phyloP scores from a whole-genome alignment of 2,113 vertebrate species.

The Muntiacus muntjak region DNA sequence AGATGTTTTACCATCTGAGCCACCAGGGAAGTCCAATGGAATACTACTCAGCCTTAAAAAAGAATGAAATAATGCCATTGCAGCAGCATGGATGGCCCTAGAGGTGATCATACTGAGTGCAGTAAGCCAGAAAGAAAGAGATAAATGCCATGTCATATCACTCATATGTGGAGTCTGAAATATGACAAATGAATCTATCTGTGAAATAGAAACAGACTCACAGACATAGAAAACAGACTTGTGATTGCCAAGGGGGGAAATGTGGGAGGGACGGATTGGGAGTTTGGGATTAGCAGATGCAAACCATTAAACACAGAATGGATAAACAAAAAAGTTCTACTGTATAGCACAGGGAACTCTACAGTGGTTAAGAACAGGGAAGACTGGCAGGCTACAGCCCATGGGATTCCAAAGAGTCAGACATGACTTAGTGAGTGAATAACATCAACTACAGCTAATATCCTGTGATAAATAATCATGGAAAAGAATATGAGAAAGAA shows the following conservation, averaged over 20 bases:
- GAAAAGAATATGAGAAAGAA: background rate
- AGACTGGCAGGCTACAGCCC: background rate
- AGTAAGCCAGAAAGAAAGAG: background rate
- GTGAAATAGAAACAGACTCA: background rate
- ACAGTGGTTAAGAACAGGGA: background rate
- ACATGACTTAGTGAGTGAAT: background rate
- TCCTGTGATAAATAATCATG: background rate
- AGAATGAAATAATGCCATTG: background rate
- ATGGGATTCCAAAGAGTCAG: background rate
- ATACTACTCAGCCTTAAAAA: background rate
- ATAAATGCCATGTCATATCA: background rate
- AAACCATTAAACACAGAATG: background rate
- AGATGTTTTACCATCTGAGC: no score
- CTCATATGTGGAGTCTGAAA: background rate
- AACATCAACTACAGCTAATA: background rate
- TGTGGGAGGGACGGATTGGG: background rate
- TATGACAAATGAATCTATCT: background rate
- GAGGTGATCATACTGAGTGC: background rate
- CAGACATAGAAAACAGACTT: background rate
- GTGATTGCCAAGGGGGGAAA: background rate
- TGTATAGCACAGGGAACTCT: background rate
- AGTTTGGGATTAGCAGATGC: background rate
- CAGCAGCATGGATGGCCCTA: background rate
- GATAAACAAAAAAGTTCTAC: background rate
- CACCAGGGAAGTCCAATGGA: background rate